Conservation (phyloP, 1,140 invertebrate species). For the Pseudomyrmex cubaensis region DNA sequence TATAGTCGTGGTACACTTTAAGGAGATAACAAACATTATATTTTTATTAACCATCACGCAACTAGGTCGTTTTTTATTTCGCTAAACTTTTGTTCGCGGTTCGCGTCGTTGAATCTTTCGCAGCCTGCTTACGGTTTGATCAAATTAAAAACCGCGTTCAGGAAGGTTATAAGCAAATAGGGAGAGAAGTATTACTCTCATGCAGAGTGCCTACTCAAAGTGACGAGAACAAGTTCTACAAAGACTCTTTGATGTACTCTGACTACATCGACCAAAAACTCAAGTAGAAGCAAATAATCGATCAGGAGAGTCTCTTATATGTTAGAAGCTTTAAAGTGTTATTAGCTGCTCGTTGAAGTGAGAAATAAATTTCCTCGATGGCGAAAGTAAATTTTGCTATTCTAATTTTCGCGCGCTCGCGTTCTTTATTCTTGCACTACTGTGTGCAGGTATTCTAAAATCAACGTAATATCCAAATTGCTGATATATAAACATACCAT, state of each 20-base stretch:
- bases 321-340: slow-evolving; percentile 23
- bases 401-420: too few species aligned
- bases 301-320: slow-evolving; percentile 31
- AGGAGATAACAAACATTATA: slow-evolving; percentile 23
- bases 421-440: too few species aligned
- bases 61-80: slow-evolving; percentile 30
- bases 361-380: slow-evolving; percentile 10
- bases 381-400: slow-evolving; percentile 6
- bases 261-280: slow-evolving; percentile 18
- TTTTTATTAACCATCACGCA: slow-evolving; percentile 28
- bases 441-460: too few species aligned
- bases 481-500: too few species aligned
- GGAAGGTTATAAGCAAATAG: neutral
- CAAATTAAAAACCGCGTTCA: slow-evolving; percentile 20
- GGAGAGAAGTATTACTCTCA: slow-evolving; percentile 4
- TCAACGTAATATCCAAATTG: too few species aligned
- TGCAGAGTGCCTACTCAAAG: neutral
- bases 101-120: slow-evolving; percentile 8
- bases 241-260: slow-evolving; percentile 37
- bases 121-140: slow-evolving; percentile 3
- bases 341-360: slow-evolving; percentile 35
- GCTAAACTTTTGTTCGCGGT: neutral
- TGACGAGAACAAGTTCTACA: slow-evolving; percentile 26
- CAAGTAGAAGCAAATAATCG: slow-evolving; percentile 35
- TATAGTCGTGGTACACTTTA: slow-evolving; percentile 4